Base-by-base conservation (phyloP, 2,888 invertebrate species). In the Toxonevra muliebris region DNA sequence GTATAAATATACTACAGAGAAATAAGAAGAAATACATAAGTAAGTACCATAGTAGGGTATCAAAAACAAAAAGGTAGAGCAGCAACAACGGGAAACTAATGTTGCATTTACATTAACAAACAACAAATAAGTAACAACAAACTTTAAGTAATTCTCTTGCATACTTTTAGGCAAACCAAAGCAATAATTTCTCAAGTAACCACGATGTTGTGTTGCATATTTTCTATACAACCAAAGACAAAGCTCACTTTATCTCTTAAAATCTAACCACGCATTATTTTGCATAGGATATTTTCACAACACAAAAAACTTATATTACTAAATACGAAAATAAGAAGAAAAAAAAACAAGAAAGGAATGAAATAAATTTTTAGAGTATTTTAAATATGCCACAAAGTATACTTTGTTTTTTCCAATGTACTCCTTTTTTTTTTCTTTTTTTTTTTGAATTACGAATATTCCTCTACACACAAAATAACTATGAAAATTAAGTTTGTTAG, bases 401-500 rank as follows among this genome's bases (percentile, higher is more conserved):
- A 48, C 50, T 48, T 48, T n/a, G n/a, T n/a, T n/a, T 48, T 30
- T 30, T 30, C 7, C 30, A 30, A 30, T 30, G 30, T 30, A 30
- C 2, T 30, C 15, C 15, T 7, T 48, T 48, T 48, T 15, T 48
- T 4, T 48, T 48, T 48, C 8, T 48, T 48, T 48, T 48, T 48
- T 2, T 48, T 48, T 48, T 48, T 48, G 2, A 30, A 30, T 4
- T 30, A 30, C 2, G 30, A 2, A 7, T 30, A 30, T 30, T 30
- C 30, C 30, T 30, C 30, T 30, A 30, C 30, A 30, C 30, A 30
- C 30, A 30, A 30, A 30, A 30, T 30, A 30, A 30, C 30, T 30
- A 30, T 30, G 30, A 65, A 55, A 55, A 64, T 68, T 69, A 63
- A 67, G 69, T 71, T 73, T 74, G 68, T 73, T 69, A 67, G 71